These are phyloP conservation scores for Heliocidaris erythrogramma DNA, from an alignment of 35 echinoderm and acorn worm genomes.

Conservation along the genomic window DNA sequence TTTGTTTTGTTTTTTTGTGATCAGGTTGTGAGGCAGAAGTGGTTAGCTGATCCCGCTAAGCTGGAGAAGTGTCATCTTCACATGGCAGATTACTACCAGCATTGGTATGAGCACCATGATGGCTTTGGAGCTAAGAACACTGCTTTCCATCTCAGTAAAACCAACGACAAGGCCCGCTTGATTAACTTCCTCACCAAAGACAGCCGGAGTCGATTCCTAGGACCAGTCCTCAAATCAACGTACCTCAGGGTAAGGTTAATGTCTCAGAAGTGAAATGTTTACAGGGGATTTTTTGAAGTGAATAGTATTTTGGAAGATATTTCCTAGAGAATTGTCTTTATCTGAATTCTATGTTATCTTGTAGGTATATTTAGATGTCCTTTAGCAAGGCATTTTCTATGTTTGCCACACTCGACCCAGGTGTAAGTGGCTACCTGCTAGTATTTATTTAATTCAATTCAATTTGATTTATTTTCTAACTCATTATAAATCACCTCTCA, in stretches of 20 bases:
- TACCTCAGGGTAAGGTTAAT: constrained; percentile 64
- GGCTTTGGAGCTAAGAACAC: constrained; percentile 39
- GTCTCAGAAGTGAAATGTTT: too few relatives aligned
- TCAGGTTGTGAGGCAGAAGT: constrained; percentile 66
- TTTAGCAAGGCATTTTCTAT: too few relatives aligned
- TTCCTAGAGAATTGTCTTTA: too few relatives aligned
- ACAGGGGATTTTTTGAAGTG: too few relatives aligned
- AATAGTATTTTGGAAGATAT: too few relatives aligned
- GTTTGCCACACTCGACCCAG: too few relatives aligned
- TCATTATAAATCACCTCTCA: too few relatives aligned
- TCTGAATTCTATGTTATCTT: too few relatives aligned
- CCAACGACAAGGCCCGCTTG: constrained; percentile 59
- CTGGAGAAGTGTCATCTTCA: constrained; percentile 36
- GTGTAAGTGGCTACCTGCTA: too few relatives aligned
- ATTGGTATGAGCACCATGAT: constrained; percentile 46
- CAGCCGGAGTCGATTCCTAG: constrained; percentile 32
- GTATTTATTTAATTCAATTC: too few relatives aligned
- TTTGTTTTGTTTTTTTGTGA: constrained; percentile 22
- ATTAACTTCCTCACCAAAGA: constrained; percentile 72
- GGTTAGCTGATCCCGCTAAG: constrained; percentile 29
- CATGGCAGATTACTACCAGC: constrained; percentile 77
- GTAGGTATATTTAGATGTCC: too few relatives aligned
- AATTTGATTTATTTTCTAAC: too few relatives aligned
- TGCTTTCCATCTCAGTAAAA: constrained; percentile 63
- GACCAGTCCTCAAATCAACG: constrained; percentile 39